Evolutionary conservation across 1,140 invertebrate genomes (phyloP), one percentile per base, ranked within the genome.

Genomic region (Meloidogyne floridensis): DNA sequence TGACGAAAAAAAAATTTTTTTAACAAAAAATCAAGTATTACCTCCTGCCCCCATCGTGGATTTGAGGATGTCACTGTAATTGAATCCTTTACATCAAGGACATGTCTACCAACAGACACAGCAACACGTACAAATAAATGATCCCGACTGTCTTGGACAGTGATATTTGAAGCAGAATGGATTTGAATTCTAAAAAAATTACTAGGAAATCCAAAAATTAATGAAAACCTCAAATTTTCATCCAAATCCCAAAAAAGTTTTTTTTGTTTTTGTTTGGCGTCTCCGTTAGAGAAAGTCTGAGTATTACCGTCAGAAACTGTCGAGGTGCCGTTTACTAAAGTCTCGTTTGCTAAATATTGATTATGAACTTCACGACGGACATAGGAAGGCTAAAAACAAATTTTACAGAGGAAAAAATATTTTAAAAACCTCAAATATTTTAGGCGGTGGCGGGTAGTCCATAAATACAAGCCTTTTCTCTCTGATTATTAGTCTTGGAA

Each of bases 301-400:
- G 15, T 74, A 8, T 47, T 47, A 15, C 15, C 4, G 47, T 47
- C 18, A 18, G 15, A 15, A 78, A n/a, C 18, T 13, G 18, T 15
- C 1, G 65, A 69, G n/a, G 69, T 51, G 20, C 18, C 65, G 59
- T 18, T 73, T 59, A 51, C 77, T 42, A 74, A n/a, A 8, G 59
- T 47, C 10, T 77, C 72, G 11, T 20, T 71, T 47, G 75, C 53
- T 11, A 83, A 43, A 42, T 84, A 84, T 20, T 72, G 53, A 51
- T 59, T 82, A 74, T 80, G 77, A n/a, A 75, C 59, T 18, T 87
- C 80, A n/a, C 59, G 65, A 51, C 82, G 82, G 6, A 88, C 82
- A 73, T 87, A 87, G 15, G 77, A 65, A 3, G 87, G 87, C 82
- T 87, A 79, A 86, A 87, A 81, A 32, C 13, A n/a, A 84, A n/a